Evolutionary conservation across 2,113 vertebrate genomes (phyloP), one percentile per base, ranked within the genome.

Genomic region (Electrona antarctica): DNA sequence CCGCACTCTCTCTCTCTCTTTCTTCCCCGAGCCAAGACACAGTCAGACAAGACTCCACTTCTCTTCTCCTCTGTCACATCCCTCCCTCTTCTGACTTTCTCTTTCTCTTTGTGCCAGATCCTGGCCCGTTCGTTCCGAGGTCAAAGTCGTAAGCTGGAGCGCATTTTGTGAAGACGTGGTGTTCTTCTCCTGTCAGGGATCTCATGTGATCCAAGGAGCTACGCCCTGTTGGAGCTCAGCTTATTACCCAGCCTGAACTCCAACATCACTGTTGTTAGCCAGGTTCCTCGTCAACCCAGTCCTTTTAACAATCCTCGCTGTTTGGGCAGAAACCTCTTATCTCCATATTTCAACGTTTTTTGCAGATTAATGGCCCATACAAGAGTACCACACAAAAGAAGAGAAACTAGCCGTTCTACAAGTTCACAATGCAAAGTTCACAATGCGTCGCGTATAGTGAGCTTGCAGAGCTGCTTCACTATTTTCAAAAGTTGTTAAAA

Each of bases 1-100:
- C 66, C 64, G 73, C 33, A 50, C 67, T 4, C 33, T 3, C 33
- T 41, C 33, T 41, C 33, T 41, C 33, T 41, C 46, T 50, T 6
- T 84, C 57, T 10, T 85, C n/a, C 74, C 50, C 3, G 47, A 76
- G 79, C 80, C 85, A 85, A 84, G 69, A 83, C 12, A 73, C 13
- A 81, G 50, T 87, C 80, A 81, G 50, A 88, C 80, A 80, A 81
- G 75, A 78, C 76, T 80, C 70, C 72, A 9, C 50, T 13, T 52
- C 50, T 52, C 50, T 41, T 76, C 82, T 78, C 81, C 88, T 49
- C 69, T 71, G 82, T 85, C 84, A 82, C 67, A 65, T 76, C 79
- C 64, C 56, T 69, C 49, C 10, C 45, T 21, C 60, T n/a, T 2
- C 12, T 41, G 9, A 45, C 60, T 41, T 8, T 12, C 33, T 46